These are phyloP conservation scores for Gymnorhina tibicen DNA, from an alignment of 2,113 vertebrate species.

Conservation along the genomic window DNA sequence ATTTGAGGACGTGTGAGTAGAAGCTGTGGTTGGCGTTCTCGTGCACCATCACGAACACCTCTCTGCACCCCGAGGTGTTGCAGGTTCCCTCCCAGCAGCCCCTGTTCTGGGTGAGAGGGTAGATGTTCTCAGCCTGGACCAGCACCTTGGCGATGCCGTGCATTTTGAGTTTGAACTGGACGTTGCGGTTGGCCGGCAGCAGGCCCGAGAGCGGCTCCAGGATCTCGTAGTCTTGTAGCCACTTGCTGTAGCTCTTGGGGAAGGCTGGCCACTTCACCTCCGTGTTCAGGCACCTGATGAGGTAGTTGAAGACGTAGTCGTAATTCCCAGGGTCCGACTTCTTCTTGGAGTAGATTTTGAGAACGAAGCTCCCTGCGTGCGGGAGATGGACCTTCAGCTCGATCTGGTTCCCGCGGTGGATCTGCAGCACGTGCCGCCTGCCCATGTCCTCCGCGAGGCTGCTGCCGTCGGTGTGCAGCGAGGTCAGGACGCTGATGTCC, in stretches of 20 bases:
- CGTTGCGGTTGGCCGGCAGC: constrained; percentile 71
- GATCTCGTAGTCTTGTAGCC: constrained; percentile 75
- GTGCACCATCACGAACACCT: constrained; percentile 77
- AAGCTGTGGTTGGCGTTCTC: constrained; percentile 77
- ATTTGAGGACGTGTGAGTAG: constrained; percentile 77
- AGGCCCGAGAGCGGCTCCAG: constrained; percentile 75
- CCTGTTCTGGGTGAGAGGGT: constrained; percentile 62
- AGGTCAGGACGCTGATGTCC: constrained; percentile 67
- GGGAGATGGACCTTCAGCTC: constrained; percentile 79
- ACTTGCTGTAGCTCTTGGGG: constrained; percentile 71
- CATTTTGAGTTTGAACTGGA: constrained; percentile 77
- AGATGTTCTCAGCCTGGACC: constrained; percentile 62
- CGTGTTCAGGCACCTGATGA: constrained; percentile 74
- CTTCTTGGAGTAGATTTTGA: constrained; percentile 77
- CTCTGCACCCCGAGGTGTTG: constrained; percentile 72
- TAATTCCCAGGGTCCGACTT: constrained; percentile 72
- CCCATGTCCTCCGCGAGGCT: constrained; percentile 46
- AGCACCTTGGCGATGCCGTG: constrained; percentile 72
- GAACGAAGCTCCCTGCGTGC: constrained; percentile 71
- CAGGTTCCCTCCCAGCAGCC: constrained; percentile 80
- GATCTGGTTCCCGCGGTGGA: constrained; percentile 46
- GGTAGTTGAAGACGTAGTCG: constrained; percentile 78
- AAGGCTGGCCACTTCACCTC: constrained; percentile 78
- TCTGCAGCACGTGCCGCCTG: constrained; percentile 71
- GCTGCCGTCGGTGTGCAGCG: constrained; percentile 52